Evolutionary conservation across 2,888 invertebrate genomes (phyloP), one percentile per base, ranked within the genome.

Genomic region (Steromphala cineraria): DNA sequence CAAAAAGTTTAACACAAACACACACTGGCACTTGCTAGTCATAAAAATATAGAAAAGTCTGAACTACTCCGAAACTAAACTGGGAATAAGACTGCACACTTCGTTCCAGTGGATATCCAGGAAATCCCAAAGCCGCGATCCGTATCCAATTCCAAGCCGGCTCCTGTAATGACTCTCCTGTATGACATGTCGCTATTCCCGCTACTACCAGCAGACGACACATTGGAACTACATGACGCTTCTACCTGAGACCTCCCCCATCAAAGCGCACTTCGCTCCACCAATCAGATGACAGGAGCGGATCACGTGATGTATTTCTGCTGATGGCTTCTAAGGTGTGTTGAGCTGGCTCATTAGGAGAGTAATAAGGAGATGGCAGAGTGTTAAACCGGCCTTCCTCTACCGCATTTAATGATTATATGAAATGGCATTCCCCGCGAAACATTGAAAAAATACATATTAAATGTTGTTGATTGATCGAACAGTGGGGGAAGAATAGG

Each of bases 131-230:
- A 46, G 28, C 28, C 62, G 62, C 28, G 62, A 15, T 62, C 24
- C 62, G 62, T 62, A 62, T 62, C 62, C 62, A 62, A 62, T 62
- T 62, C 24, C 62, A 17, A 24, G 15, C 13, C 10, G 24, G 28
- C 28, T 62, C 28, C 28, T 62, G 62, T 28, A 24, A 62, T 24
- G 28, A 62, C 24, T 28, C 8, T 24, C 28, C 28, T 62, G 7
- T 28, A 62, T 62, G 62, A 28, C 62, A 62, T 62, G 62, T 62
- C 62, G 62, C 62, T 62, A 62, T 62, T 62, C 62, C 62, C 28
- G 15, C 62, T 62, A 62, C 62, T 13, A 15, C 28, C 62, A 62
- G 62, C 62, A 62, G 62, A 62, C 62, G 24, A 62, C 62, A 62
- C 62, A 62, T 62, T 62, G 62, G 28, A 62, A 62, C 62, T 62